Evolutionary conservation across 2,113 vertebrate genomes (phyloP), one percentile per base, ranked within the genome.

Genomic region (Chunga burmeisteri): DNA sequence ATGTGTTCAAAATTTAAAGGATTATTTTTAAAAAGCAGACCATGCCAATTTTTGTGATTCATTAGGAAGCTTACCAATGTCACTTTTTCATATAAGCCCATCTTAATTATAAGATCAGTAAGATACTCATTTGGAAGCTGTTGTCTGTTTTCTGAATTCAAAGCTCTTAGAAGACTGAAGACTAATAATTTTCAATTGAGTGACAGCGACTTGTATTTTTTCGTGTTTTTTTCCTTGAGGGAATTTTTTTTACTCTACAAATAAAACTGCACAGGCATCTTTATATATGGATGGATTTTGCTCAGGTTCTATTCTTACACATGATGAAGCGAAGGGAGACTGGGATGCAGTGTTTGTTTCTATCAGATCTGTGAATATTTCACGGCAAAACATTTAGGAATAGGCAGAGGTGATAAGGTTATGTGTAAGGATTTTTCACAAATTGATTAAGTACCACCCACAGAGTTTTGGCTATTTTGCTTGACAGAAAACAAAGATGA

Each of bases 401-500:
- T 34, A 81, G n/a, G n/a, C 68, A 93, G 70, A 70, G 92, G 61
- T 95, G 83, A 89, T 84, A 86, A 94, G 95, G 92, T 96, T 90
- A 78, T 27, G 47, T 91, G 80, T 85, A 94, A 93, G 82, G 78
- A 78, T 90, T 88, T 95, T 93, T 92, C 68, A 81, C 59, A 86
- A 59, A 72, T 74, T 80, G 65, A 75, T 94, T n/a, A 67, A 88
- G 59, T 74, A 80, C 94, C 91, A 93, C 95, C 90, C 93, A 94
- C 88, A 73, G 90, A 88, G 95, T 90, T 94, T 88, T 77, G 82
- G 74, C 72, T 81, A 46, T 96, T 94, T 94, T 95, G 56, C 79
- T 96, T 93, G 92, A 96, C 73, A 95, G 95, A 97, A 98, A 96
- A 90, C 96, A 91, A 95, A 97, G 93, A 97, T 97, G 88, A 98